Evolutionary conservation across 1,140 invertebrate species (phyloP).

Genomic region (Aphaenogaster floridana): DNA sequence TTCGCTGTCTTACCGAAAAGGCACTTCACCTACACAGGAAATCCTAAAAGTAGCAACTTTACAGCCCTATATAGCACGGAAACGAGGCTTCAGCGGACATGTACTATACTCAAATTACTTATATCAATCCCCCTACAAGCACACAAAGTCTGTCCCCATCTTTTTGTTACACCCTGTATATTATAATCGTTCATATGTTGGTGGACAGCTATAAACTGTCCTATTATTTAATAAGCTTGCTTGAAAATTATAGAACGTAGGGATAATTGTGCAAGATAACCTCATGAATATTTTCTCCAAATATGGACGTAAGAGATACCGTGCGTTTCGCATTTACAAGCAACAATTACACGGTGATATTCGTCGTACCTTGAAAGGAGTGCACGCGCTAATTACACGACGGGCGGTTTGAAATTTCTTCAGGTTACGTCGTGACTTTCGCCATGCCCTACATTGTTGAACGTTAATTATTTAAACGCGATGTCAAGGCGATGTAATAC

Average conservation of each 20-base stretch:
- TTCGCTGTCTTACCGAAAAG: too few relatives aligned
- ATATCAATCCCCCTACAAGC: too few relatives aligned
- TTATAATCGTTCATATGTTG: not conserved
- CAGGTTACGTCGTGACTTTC: constrained; percentile 27
- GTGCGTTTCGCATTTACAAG: not conserved
- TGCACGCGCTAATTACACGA: constrained; percentile 10
- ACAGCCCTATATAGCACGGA: too few relatives aligned
- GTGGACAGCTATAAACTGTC: not conserved
- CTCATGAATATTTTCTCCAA: not conserved
- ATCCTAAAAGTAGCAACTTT: too few relatives aligned
- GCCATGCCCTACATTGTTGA: constrained; percentile 63
- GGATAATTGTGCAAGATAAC: not conserved
- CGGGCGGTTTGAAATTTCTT: not conserved
- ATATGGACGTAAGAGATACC: not conserved
- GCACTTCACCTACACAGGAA: too few relatives aligned
- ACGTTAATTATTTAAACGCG: constrained; percentile 72
- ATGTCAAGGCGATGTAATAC: constrained; percentile 56
- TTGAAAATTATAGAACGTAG: not conserved
- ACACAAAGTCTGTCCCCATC: too few relatives aligned
- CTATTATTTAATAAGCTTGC: not conserved
- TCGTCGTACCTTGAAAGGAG: constrained; percentile 21
- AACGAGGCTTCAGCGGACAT: too few relatives aligned
- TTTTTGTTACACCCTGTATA: too few relatives aligned
- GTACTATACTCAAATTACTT: too few relatives aligned
- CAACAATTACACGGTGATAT: not conserved